Percentiles rank a stretch among this genome's conserved stretches.
phyloP scores from a whole-genome alignment of 2,113 vertebrate species.

The Phalacrocorax aristotelis region DNA sequence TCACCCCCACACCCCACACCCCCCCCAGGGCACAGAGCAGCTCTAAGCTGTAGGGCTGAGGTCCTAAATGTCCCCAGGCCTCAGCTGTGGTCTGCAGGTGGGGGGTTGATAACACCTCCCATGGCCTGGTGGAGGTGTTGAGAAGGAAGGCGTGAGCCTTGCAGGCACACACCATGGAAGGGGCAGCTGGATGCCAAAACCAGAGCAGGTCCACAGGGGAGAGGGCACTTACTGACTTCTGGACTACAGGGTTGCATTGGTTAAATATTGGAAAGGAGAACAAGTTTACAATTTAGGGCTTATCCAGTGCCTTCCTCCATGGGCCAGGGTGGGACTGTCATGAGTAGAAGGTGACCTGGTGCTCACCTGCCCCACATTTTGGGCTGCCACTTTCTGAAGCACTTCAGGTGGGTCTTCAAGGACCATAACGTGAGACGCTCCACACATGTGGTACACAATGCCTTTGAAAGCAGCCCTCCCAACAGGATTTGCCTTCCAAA shows the following conservation, averaged over 20 bases:
- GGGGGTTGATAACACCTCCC: neutral
- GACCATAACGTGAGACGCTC: rapidly evolving
- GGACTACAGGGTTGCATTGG: neutral
- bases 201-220: neutral
- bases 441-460: rapidly evolving
- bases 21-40: neutral
- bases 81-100: rapidly evolving
- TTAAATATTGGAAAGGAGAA: neutral
- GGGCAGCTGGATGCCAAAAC: neutral
- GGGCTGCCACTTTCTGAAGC: neutral
- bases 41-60: neutral
- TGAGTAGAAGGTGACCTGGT: rapidly evolving
- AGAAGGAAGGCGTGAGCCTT: neutral
- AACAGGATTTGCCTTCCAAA: neutral
- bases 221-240: neutral
- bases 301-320: neutral
- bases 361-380: neutral
- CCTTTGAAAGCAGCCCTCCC: neutral
- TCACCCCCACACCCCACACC: too few relatives aligned
- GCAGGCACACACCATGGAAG: neutral
- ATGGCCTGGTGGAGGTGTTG: neutral
- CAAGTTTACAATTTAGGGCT: neutral
- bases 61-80: neutral
- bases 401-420: neutral
- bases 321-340: neutral